These are phyloP conservation scores for Sturnira hondurensis DNA, from an alignment of 2,113 vertebrate species.

Conservation along the genomic window DNA sequence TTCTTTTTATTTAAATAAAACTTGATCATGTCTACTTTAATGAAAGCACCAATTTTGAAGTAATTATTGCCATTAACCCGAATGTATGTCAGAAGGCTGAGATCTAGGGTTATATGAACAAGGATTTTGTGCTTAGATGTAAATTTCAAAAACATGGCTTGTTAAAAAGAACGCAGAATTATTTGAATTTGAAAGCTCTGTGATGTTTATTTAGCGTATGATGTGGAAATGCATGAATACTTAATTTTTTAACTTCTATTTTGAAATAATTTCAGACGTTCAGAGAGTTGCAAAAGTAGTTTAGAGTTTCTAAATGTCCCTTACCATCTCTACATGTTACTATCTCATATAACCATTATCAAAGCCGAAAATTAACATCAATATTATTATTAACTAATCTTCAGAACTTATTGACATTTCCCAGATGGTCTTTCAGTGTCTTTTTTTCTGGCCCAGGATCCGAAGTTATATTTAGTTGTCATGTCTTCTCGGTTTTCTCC, in stretches of 20 bases:
- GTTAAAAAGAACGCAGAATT: neutral
- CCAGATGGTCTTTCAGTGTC: neutral
- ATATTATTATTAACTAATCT: neutral
- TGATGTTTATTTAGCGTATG: neutral
- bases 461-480: neutral
- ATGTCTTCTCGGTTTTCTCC: neutral
- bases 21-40: neutral
- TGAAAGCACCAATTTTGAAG: neutral
- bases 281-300: neutral
- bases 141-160: neutral
- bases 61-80: neutral
- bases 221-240: neutral
- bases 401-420: neutral
- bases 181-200: neutral
- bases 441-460: neutral
- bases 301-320: neutral
- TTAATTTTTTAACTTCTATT: neutral
- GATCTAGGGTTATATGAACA: neutral
- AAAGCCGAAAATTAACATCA: neutral
- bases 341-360: neutral
- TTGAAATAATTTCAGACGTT: conserved; percentile 19
- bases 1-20: neutral
- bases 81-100: neutral
- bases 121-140: neutral
- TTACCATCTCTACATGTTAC: neutral